Conservation (phyloP, 35 echinoderm and acorn worm species). For the Hemicentrotus pulcherrimus region DNA sequence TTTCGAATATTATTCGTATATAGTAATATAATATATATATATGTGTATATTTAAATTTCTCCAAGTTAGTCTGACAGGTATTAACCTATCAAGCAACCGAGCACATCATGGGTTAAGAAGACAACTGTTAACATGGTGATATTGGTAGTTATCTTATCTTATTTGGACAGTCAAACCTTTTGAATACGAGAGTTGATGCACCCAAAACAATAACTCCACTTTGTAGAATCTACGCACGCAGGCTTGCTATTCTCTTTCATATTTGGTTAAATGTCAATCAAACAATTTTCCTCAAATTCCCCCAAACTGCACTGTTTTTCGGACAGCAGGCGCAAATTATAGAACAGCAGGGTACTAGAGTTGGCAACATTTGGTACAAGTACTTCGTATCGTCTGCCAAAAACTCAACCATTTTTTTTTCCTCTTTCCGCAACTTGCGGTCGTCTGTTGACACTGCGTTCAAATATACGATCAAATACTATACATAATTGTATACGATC, state of each 20-base stretch:
- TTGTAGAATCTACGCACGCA: too few species aligned
- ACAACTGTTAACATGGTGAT: too few species aligned
- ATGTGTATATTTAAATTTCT: too few species aligned
- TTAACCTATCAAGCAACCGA: too few species aligned
- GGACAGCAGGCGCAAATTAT: conserved; percentile 16
- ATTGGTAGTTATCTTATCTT: too few species aligned
- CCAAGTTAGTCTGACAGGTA: too few species aligned
- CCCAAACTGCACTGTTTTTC: conserved; percentile 8
- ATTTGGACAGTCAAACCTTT: too few species aligned
- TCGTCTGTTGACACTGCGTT: neutral
- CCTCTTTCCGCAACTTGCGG: conserved; percentile 4
- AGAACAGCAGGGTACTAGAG: neutral
- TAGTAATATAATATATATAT: too few species aligned
- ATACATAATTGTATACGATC: neutral
- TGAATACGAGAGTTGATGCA: too few species aligned
- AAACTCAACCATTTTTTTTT: neutral
- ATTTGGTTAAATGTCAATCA: neutral
- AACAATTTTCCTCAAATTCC: neutral
- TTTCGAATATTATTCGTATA: too few species aligned
- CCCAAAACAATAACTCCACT: too few species aligned
- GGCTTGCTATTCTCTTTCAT: neutral
- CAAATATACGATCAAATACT: neutral
- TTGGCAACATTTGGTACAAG: conserved; percentile 17
- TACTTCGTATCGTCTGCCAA: neutral
- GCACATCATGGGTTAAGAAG: too few species aligned